Conservation (phyloP, 2,113 vertebrate species). For the Columba livia region DNA sequence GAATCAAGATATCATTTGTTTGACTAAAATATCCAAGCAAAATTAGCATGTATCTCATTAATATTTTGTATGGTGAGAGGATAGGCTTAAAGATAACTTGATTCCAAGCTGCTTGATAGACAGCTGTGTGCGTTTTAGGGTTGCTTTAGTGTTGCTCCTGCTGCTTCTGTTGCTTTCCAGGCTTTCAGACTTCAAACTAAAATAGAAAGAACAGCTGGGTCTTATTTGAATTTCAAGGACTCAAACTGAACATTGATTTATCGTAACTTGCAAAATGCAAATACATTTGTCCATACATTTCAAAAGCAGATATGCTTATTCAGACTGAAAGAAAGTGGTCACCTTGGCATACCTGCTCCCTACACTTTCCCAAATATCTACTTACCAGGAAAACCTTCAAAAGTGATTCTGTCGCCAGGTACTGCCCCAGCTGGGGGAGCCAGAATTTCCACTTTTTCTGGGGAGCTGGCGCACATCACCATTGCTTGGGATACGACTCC, state of each 20-base stretch:
- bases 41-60: background rate
- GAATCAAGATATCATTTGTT: background rate
- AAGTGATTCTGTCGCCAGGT: conserved; percentile 88
- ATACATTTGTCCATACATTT: background rate
- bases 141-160: conserved; percentile 1
- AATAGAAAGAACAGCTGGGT: conserved; percentile 7
- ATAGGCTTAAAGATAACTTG: background rate
- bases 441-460: conserved; percentile 91
- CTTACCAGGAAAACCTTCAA: conserved; percentile 88
- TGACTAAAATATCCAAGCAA: background rate
- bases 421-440: conserved; percentile 83
- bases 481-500: conserved; percentile 91
- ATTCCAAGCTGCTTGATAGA: background rate
- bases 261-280: background rate
- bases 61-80: background rate
- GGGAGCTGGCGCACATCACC: conserved; percentile 93
- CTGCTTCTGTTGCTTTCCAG: background rate
- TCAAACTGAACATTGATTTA: background rate
- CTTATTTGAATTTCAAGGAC: conserved; percentile 1
- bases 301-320: background rate
- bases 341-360: background rate
- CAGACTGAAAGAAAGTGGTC: background rate
- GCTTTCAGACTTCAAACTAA: background rate
- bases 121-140: background rate
- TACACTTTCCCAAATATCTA: background rate